A percentile compares a stretch with the other conserved stretches of the same genome.
phyloP scores from a whole-genome alignment of 2,113 vertebrate species.

The Shinisaurus crocodilurus region DNA sequence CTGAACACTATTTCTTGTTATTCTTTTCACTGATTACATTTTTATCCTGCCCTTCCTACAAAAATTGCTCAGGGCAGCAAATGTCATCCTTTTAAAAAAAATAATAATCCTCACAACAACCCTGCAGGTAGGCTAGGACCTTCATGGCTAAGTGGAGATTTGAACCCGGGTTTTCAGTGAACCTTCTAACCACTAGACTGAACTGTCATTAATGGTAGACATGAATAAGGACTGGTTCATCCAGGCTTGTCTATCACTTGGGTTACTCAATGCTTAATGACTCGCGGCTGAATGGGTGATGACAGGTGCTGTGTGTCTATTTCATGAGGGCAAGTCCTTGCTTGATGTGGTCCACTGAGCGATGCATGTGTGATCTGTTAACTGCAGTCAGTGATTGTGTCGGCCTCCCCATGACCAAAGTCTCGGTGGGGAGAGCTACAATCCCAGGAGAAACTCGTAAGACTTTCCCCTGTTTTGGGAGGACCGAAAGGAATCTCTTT shows the following conservation, averaged over 20 bases:
- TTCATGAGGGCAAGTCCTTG: background rate
- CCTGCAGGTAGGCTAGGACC: background rate
- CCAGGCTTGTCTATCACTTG: background rate
- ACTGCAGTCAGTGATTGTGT: too few species aligned
- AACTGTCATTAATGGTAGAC: too few species aligned
- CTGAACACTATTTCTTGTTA: too few species aligned
- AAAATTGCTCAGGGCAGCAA: too few species aligned
- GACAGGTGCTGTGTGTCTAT: background rate
- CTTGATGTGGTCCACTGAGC: too few species aligned
- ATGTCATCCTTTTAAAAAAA: too few species aligned
- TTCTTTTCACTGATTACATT: too few species aligned
- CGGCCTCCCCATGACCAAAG: background rate
- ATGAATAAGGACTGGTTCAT: background rate
- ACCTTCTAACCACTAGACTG: too few species aligned
- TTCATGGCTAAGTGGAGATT: background rate
- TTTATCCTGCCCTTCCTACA: too few species aligned
- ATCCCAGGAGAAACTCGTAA: background rate
- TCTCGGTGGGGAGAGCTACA: background rate
- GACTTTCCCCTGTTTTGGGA: slow-evolving; percentile 7
- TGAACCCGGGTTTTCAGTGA: too few species aligned
- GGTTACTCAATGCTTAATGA: background rate
- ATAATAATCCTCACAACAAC: too few species aligned
- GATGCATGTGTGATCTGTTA: too few species aligned
- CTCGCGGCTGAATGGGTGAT: background rate
- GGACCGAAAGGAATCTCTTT: background rate